Conservation (phyloP, 1,140 invertebrate genomes). For the Drosophila biarmipes region DNA sequence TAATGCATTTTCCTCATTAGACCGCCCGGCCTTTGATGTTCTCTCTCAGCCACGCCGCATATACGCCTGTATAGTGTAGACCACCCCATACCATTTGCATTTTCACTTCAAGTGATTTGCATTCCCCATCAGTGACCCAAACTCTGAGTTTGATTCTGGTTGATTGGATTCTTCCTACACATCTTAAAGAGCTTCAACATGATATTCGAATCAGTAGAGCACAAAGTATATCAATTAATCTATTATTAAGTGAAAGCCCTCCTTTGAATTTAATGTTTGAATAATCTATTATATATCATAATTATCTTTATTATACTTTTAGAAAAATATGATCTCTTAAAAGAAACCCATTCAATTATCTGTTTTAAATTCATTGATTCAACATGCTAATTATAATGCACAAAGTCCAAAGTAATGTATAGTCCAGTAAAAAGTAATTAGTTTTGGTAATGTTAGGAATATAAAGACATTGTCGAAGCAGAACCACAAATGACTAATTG, state of each 20-base stretch:
- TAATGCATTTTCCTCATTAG: conserved; percentile 75
- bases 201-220: too few relatives aligned
- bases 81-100: neutral
- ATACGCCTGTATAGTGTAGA: conserved; percentile 15
- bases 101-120: conserved; percentile 71
- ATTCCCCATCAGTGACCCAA: conserved; percentile 33
- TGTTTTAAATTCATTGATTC: too few relatives aligned
- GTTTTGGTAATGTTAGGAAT: too few relatives aligned
- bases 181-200: neutral
- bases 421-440: neutral
- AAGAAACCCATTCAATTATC: too few relatives aligned
- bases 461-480: neutral
- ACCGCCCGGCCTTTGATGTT: conserved; percentile 67
- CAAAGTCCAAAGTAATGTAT: too few relatives aligned
- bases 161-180: neutral
- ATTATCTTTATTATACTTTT: too few relatives aligned
- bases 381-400: too few relatives aligned
- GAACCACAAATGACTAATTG: conserved; percentile 23
- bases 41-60: conserved; percentile 4
- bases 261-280: too few relatives aligned
- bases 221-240: too few relatives aligned
- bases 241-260: too few relatives aligned
- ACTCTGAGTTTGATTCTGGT: conserved; percentile 9
- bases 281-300: too few relatives aligned
- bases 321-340: too few relatives aligned